These are phyloP conservation scores for Noctua fimbriata DNA, from an alignment of 2,888 invertebrate species.

Conservation along the genomic window DNA sequence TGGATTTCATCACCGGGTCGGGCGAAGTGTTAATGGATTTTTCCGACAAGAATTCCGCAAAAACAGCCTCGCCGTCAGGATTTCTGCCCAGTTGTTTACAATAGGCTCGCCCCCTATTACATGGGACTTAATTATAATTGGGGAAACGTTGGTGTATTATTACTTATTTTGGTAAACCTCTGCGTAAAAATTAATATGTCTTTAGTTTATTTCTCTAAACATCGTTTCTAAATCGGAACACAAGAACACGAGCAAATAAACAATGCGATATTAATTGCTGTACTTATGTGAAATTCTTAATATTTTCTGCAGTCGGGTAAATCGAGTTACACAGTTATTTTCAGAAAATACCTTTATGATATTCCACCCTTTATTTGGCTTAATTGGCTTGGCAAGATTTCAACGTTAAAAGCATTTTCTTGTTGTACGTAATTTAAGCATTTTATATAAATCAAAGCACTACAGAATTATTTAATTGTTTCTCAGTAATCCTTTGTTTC, in stretches of 20 bases:
- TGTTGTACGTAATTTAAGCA: not conserved
- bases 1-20: not conserved
- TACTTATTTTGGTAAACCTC: too few relatives aligned
- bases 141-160: too few relatives aligned
- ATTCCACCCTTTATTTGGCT: not conserved
- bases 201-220: not conserved
- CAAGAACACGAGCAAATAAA: not conserved
- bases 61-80: fast-evolving
- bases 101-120: not conserved
- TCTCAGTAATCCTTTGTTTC: not conserved
- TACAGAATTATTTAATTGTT: not conserved
- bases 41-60: not conserved
- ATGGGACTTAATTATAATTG: not conserved
- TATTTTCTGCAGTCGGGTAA: not conserved
- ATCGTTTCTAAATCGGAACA: not conserved
- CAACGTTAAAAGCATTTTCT: conserved; percentile 2
- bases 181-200: not conserved
- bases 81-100: not conserved
- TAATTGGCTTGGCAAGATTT: not conserved
- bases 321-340: too few relatives aligned
- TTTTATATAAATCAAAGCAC: not conserved
- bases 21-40: not conserved
- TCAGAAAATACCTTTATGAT: not conserved
- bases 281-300: not conserved
- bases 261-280: too few relatives aligned